A percentile compares a stretch with the other conserved stretches of the same genome.
phyloP scores from a whole-genome alignment of 2,113 vertebrate genomes.

The Morone chrysops region DNA sequence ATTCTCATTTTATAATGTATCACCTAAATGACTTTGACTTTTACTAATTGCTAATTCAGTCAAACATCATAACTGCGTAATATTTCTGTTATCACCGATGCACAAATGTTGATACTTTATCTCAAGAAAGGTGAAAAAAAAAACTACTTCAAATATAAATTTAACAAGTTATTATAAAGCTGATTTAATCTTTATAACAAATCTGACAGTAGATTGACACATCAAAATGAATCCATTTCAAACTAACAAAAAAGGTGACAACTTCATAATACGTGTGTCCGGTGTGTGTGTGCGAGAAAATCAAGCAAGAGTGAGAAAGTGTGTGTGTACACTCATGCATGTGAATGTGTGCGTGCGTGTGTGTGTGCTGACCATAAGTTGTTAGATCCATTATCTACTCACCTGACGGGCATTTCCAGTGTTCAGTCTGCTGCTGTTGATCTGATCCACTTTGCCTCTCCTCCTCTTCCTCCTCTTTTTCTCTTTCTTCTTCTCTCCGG shows the following conservation, averaged over 20 bases:
- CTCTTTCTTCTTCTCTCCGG: conserved; percentile 48
- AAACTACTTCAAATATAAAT: conserved; percentile 2
- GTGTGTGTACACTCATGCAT: conserved; percentile 24
- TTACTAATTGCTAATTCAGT: not conserved
- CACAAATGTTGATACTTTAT: conserved; percentile 3
- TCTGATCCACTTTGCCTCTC: conserved; percentile 76
- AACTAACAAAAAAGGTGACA: conserved; percentile 21
- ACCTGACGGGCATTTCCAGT: conserved; percentile 87
- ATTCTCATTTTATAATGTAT: not conserved
- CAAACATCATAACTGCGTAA: not conserved
- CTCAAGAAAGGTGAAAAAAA: not conserved
- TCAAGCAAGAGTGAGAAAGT: not conserved
- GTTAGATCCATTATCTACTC: conserved; percentile 73
- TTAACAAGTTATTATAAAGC: not conserved
- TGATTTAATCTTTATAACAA: not conserved
- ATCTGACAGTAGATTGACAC: not conserved
- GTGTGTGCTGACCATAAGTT: conserved; percentile 59
- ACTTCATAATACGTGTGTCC: conserved; percentile 30
- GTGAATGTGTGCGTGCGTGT: not conserved
- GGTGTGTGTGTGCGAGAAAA: not conserved
- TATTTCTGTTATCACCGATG: conserved; percentile 6
- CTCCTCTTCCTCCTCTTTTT: conserved; percentile 27
- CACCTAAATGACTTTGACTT: not conserved
- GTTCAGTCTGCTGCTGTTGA: conserved; percentile 70
- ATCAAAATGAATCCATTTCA: not conserved